Percentiles rank a stretch among this genome's conserved stretches.
These are phyloP conservation scores for Enteromius thamalakanensis DNA, from an alignment of 2,797 vertebrate species.

Conservation along the genomic window DNA sequence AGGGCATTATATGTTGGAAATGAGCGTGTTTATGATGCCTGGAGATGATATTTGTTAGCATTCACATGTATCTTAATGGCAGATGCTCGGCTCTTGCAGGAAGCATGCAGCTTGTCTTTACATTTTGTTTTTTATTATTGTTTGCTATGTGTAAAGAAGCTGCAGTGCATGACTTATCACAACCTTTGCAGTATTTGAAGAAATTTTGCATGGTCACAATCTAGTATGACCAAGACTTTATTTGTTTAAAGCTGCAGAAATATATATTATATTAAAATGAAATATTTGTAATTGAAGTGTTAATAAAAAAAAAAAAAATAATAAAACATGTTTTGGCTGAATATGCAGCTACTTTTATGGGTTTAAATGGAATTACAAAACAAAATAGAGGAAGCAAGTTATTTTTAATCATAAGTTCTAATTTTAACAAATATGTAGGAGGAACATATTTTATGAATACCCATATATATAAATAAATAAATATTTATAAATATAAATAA, in stretches of 20 bases:
- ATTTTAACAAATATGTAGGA: not conserved
- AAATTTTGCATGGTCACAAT: not conserved
- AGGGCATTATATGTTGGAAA: not conserved
- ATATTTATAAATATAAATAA: not conserved
- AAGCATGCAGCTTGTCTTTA: not conserved
- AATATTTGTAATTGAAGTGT: not conserved
- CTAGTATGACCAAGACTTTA: not conserved
- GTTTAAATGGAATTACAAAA: not conserved
- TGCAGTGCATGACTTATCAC: not conserved
- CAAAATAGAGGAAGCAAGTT: not conserved
- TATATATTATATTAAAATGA: not conserved
- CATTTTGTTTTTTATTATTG: not conserved
- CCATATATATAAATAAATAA: too few relatives aligned
- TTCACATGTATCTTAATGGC: not conserved
- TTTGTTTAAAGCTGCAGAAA: not conserved
- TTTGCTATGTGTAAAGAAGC: not conserved
- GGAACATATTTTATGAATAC: not conserved
- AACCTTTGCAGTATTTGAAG: too few relatives aligned
- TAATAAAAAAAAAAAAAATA: too few relatives aligned
- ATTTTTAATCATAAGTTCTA: not conserved
- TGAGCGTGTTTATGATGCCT: not conserved
- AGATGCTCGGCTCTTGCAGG: too few relatives aligned
- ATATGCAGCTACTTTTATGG: not conserved
- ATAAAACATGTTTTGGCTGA: not conserved
- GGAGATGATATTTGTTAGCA: not conserved